Percentiles rank a stretch among this genome's conserved stretches.
phyloP scores from a whole-genome alignment of 2,888 invertebrate genomes.

The Acheta domesticus region DNA sequence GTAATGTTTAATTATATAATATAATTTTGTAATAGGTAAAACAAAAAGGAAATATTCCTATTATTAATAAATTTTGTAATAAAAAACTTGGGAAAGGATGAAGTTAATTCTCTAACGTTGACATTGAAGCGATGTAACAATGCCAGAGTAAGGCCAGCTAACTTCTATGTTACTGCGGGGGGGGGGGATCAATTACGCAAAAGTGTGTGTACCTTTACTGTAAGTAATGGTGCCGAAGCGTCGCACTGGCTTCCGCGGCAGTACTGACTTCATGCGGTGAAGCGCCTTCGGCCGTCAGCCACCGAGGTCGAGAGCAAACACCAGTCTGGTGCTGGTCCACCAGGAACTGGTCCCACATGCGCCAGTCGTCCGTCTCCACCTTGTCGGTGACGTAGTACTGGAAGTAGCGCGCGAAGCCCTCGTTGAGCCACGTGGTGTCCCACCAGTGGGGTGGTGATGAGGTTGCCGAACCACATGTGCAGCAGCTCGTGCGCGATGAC shows the following conservation, averaged over 20 bases:
- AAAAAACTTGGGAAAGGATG: too few relatives aligned
- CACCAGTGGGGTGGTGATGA: constrained; percentile 38
- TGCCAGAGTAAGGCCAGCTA: too few relatives aligned
- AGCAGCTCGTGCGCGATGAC: constrained; percentile 50
- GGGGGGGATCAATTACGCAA: too few relatives aligned
- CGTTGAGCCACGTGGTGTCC: constrained; percentile 40
- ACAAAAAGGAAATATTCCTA: too few relatives aligned
- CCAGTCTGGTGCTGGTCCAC: constrained; percentile 31
- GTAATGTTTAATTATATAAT: too few relatives aligned
- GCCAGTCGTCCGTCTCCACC: constrained; percentile 26
- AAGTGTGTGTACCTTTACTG: constrained; percentile 27
- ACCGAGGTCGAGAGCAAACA: constrained; percentile 29
- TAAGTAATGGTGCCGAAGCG: constrained; percentile 32
- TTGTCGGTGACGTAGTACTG: constrained; percentile 45
- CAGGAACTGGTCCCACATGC: constrained; percentile 31
- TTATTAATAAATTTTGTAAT: too few relatives aligned
- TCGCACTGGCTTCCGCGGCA: constrained; percentile 42
- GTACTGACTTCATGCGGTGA: constrained; percentile 30
- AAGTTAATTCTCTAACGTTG: too few relatives aligned
- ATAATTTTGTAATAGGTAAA: too few relatives aligned
- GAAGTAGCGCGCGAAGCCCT: constrained; percentile 50
- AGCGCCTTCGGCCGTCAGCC: constrained; percentile 27
- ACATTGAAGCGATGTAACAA: too few relatives aligned
- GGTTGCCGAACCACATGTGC: constrained; percentile 47
- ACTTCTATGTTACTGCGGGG: too few relatives aligned